Base-by-base conservation (phyloP, 2,113 vertebrate species). In the Albula glossodonta region DNA sequence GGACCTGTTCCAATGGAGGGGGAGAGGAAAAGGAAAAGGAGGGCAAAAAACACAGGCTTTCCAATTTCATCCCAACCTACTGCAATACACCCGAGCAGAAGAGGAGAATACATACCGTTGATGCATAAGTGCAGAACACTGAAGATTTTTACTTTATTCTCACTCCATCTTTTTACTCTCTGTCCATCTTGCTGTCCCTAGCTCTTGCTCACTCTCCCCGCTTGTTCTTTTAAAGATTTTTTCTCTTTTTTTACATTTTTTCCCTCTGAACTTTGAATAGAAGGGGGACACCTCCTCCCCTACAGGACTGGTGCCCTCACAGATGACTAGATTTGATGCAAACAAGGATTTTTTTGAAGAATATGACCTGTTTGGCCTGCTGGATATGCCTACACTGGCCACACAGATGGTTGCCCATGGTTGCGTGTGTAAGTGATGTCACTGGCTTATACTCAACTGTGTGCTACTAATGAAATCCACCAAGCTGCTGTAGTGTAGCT, bases 81-180 rank as follows among this genome's bases (percentile, higher is more conserved):
- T 22, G 79, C 10, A 12, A 74, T 17, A 11, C 63, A 70, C 19
- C 63, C 56, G 3, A 17, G 5, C 5, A n/a, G 5, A 10, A 66
- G 82, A 66, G 19, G 41, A 57, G 48, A 82, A 25, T 77, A 66
- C 22, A 63, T 79, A 60, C 63, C 5, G 63, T 17, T n/a, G n/a
- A 79, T 41, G 80, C 19, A 80, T 8, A 87, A 86, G 81, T 25
- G 66, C 74, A 87, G 17, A 83, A 87, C 86, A 83, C 86, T 80
- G 52, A 78, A 83, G 56, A 41, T 86, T 66, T 53, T 74, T 51
- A 53, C 63, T 31, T 49, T 19, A 51, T 56, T 12, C 56, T 52
- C 25, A 52, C 22, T 25, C 12, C 15, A n/a, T 85, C 13, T 81
- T 4, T 41, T 41, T 1, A 41, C 31, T 41, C 31, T 41, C 31